Evolutionary conservation across 2,888 invertebrate species (phyloP).

Genomic region (Agrochola litura): DNA sequence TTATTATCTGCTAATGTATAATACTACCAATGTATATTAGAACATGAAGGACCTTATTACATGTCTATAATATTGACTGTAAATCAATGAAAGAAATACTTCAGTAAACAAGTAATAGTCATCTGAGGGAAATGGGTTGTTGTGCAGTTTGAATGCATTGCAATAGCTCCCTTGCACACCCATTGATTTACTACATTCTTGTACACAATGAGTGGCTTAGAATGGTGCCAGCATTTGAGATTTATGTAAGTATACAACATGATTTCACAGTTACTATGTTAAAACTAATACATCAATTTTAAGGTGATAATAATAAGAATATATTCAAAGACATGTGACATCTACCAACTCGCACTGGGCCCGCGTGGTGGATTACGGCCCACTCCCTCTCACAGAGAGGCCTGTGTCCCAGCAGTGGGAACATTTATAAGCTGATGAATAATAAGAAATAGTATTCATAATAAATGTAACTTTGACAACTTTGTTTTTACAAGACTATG

Average conservation of each 20-base stretch:
- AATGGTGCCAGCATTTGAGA: constrained; percentile 20
- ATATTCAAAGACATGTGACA: too few relatives aligned
- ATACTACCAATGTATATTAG: constrained; percentile 6
- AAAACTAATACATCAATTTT: background rate
- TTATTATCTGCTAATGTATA: constrained; percentile 2
- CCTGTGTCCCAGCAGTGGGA: too few relatives aligned
- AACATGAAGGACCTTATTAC: constrained; percentile 11
- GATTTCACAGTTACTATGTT: background rate
- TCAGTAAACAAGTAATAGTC: constrained; percentile 8
- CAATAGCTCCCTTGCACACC: background rate
- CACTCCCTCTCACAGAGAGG: too few relatives aligned
- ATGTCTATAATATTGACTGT: background rate
- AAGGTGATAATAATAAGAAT: background rate
- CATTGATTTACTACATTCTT: constrained; percentile 20
- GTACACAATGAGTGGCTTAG: constrained; percentile 17
- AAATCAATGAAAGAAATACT: constrained; percentile 27
- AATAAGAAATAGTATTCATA: background rate
- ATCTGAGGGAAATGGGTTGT: background rate
- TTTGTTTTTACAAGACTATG: background rate
- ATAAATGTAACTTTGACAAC: background rate
- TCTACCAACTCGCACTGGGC: too few relatives aligned
- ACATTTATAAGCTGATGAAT: background rate
- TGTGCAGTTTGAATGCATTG: constrained; percentile 14
- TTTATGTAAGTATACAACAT: constrained; percentile 31
- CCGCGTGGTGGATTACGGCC: too few relatives aligned